Evolutionary conservation across 1,140 invertebrate genomes (phyloP), one percentile per base, ranked within the genome.

Genomic region (Centruroides sculpturatus): DNA sequence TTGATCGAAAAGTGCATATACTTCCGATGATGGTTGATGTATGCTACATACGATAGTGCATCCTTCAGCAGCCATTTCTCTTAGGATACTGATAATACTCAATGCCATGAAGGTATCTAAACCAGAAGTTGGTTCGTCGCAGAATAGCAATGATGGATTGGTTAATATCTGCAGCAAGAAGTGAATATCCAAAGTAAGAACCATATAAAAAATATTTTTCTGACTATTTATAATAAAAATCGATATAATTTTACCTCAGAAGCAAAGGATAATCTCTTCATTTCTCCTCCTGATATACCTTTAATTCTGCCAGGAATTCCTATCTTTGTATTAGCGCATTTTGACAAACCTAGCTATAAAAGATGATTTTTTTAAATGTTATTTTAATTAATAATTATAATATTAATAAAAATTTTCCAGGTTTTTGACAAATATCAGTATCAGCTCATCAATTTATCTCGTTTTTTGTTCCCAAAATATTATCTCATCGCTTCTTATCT

Each of bases 41-140:
- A 98, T 92, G 3, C 93, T 98, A 68, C 86, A 86, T 35, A 98
- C 77, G 49, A 98, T 85, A 0, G 93, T 97, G 73, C 92, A 92
- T 5, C 92, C 90, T 69, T 83, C 85, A 46, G 79, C 74, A 0
- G 92, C 86, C 73, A 80, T 64, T 10, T 68, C 58, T 52, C 66
- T 89, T 62, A 92, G 73, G 64, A 89, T 85, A 69, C 85, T 83
- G 12, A 97, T 83, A 13, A 97, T 88, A 71, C 90, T 95, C 66
- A 86, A 83, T 0, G 93, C 93, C 69, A 92, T 94, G 68, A 83
- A 92, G 0, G 92, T 89, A 72, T 98, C 94, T 52, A 97, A 73
- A 81, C 95, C 80, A 35, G 78, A 95, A 0, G 95, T 98, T 3
- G 94, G 93, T 71, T 98, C 95, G 72, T 99, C 95, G 73, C 93